phyloP scores from a whole-genome alignment of 2,888 invertebrate genomes.

The Augochlorella aurata region DNA sequence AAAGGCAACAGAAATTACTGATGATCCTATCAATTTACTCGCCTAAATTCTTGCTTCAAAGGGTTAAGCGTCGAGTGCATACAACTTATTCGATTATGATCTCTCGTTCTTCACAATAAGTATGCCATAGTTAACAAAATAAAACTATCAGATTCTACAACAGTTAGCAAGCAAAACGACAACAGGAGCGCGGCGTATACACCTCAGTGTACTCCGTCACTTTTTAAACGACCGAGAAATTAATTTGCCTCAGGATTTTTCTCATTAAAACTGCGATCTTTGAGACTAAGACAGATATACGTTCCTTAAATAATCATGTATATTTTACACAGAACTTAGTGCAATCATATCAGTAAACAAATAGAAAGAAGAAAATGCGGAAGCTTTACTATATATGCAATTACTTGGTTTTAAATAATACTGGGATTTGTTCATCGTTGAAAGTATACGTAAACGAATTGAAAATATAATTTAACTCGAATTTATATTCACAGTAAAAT shows the following conservation, averaged over 20 bases:
- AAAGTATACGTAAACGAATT: not conserved
- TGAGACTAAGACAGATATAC: not conserved
- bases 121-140: slow-evolving; percentile 74
- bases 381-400: not conserved
- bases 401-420: not conserved
- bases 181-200: slow-evolving; percentile 53
- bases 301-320: not conserved
- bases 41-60: slow-evolving; percentile 54
- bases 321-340: not conserved
- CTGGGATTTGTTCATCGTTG: not conserved
- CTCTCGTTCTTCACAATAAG: slow-evolving; percentile 41
- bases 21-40: slow-evolving; percentile 12
- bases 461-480: not conserved
- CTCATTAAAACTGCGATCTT: not conserved
- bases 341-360: not conserved
- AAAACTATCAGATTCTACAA: slow-evolving; percentile 80
- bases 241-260: slow-evolving; percentile 38
- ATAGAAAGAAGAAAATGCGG: not conserved
- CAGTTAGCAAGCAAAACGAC: slow-evolving; percentile 79
- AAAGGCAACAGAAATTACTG: slow-evolving; percentile 4
- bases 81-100: slow-evolving; percentile 28
- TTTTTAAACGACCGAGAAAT: slow-evolving; percentile 52
- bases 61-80: slow-evolving; percentile 52
- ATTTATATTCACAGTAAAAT: not conserved
- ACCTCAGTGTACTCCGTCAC: slow-evolving; percentile 42